These are phyloP conservation scores for Magallana ariakensis DNA, from an alignment of 1,140 invertebrate genomes.

Conservation along the genomic window DNA sequence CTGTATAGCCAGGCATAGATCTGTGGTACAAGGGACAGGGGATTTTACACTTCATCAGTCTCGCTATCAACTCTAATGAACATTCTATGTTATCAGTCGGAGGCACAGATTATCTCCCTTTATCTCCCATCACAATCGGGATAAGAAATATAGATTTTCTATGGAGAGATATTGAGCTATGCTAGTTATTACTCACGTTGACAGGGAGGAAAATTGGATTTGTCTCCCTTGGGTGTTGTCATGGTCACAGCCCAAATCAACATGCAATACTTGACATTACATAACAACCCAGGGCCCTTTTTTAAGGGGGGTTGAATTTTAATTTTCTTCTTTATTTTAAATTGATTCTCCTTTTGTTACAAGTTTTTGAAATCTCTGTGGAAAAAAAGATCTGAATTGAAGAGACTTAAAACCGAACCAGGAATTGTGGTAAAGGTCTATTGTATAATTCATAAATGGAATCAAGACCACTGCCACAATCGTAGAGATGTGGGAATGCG, in stretches of 20 bases:
- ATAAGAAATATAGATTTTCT: slow-evolving; percentile 13
- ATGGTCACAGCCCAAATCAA: neutral
- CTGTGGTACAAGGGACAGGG: neutral
- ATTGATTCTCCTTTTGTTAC: neutral
- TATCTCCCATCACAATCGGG: neutral
- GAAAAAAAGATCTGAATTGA: too few relatives aligned
- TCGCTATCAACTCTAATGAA: neutral
- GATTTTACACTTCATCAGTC: slow-evolving; percentile 1
- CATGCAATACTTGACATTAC: neutral
- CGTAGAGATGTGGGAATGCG: too few relatives aligned
- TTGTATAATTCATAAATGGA: too few relatives aligned
- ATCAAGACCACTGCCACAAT: too few relatives aligned
- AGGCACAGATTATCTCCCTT: neutral
- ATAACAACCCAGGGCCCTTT: neutral
- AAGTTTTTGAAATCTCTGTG: too few relatives aligned
- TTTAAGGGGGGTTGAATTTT: neutral
- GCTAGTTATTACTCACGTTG: neutral
- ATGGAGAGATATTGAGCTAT: neutral
- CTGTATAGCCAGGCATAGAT: neutral
- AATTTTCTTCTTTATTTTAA: neutral
- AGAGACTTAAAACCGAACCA: too few relatives aligned
- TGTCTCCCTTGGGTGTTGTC: neutral
- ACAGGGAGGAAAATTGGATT: neutral
- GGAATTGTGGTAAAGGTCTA: too few relatives aligned
- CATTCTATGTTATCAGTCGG: neutral